Conservation (phyloP, 1,140 invertebrate genomes). For the Lerema accius region DNA sequence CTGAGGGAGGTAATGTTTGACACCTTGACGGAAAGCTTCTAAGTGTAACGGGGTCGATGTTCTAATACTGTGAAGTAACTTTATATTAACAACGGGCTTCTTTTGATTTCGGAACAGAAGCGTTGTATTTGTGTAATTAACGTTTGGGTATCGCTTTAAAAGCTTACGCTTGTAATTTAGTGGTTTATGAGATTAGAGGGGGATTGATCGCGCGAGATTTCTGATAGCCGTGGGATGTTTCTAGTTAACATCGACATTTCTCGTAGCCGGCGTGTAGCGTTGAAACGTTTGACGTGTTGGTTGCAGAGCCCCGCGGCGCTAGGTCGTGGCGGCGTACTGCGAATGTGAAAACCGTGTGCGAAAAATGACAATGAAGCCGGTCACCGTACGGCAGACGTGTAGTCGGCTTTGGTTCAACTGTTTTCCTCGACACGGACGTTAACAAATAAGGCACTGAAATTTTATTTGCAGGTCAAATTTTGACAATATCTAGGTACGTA, state of each 20-base stretch:
- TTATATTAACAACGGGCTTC: conserved; percentile 16
- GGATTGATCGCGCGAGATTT: neutral
- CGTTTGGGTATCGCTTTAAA: neutral
- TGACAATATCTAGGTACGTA: too few species aligned
- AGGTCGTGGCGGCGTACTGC: conserved; percentile 1
- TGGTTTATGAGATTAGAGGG: neutral
- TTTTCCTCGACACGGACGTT: too few species aligned
- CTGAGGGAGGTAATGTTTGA: conserved; percentile 65
- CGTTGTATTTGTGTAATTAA: neutral
- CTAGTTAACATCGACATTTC: neutral
- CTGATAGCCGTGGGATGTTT: neutral
- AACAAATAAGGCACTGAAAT: too few species aligned
- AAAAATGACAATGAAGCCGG: conserved; percentile 52
- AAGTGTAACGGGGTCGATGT: conserved; percentile 60
- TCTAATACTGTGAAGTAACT: conserved; percentile 27
- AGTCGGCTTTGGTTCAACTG: too few species aligned
- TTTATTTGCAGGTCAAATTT: too few species aligned
- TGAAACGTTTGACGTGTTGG: conserved; percentile 30
- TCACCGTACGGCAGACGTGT: conserved; percentile 30
- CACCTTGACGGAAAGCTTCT: conserved; percentile 63
- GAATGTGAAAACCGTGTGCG: conserved; percentile 33
- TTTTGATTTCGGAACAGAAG: conserved; percentile 4
- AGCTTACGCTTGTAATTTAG: neutral
- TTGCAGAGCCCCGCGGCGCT: conserved; percentile 14
- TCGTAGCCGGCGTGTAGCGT: neutral